phyloP scores from a whole-genome alignment of 2,797 vertebrate genomes.

The Mus minutoides region DNA sequence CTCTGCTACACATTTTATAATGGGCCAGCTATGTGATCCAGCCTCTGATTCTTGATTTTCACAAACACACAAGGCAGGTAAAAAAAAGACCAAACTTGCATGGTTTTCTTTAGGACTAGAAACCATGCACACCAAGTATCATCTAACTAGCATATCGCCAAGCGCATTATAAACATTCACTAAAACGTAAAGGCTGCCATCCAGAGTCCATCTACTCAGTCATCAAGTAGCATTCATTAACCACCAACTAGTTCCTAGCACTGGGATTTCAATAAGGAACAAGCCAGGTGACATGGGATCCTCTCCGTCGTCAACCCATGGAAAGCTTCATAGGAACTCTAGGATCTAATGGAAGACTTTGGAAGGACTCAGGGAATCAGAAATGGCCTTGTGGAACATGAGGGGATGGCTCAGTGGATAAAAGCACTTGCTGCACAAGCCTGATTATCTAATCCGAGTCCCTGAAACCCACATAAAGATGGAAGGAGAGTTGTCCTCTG shows the following conservation, averaged over 20 bases:
- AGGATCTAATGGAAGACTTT: neutral
- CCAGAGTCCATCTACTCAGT: neutral
- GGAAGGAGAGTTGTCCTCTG: neutral
- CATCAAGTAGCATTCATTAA: slow-evolving; percentile 8
- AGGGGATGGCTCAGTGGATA: neutral
- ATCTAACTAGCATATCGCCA: neutral
- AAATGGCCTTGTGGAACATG: neutral
- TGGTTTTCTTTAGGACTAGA: neutral
- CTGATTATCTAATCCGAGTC: neutral
- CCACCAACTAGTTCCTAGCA: neutral
- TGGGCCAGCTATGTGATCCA: neutral
- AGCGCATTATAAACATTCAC: neutral
- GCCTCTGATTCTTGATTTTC: neutral
- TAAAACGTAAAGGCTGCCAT: neutral
- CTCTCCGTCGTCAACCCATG: neutral
- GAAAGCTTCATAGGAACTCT: neutral
- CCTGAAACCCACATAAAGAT: neutral
- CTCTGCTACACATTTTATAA: neutral
- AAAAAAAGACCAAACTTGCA: neutral
- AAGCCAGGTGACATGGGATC: neutral
- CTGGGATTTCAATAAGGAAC: neutral
- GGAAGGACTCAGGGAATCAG: neutral
- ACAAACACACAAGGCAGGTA: neutral
- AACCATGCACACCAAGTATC: no score
- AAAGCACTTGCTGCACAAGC: neutral